These are phyloP conservation scores for Saccostrea echinata DNA, from an alignment of 1,140 invertebrate species.

Conservation along the genomic window DNA sequence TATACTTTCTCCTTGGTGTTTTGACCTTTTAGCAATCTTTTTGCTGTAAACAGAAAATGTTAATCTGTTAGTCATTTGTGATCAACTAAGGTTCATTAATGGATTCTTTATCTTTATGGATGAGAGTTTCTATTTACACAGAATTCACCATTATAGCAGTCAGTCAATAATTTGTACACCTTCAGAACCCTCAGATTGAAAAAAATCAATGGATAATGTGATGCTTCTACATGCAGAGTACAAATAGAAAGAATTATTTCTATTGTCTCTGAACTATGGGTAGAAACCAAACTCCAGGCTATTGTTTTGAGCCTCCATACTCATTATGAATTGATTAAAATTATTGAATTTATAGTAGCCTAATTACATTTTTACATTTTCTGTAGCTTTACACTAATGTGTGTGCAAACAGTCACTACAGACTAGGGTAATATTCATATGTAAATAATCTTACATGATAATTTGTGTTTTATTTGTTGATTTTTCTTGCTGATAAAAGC, in stretches of 20 bases:
- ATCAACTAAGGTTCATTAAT: background rate
- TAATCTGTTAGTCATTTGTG: background rate
- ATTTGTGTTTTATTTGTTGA: background rate
- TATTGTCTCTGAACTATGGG: conserved; percentile 11
- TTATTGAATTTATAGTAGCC: background rate
- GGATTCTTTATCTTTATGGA: conserved; percentile 14
- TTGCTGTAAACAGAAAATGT: background rate
- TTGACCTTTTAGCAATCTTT: background rate
- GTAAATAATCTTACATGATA: background rate
- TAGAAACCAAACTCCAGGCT: background rate
- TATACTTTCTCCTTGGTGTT: background rate
- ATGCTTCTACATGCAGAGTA: conserved; percentile 17
- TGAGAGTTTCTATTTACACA: background rate
- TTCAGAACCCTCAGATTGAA: background rate
- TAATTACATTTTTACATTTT: too few relatives aligned
- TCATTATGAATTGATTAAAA: background rate
- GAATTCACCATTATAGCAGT: background rate
- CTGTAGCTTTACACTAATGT: too few relatives aligned
- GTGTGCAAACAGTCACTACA: too few relatives aligned
- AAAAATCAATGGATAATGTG: conserved; percentile 26
- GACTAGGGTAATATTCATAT: too few relatives aligned
- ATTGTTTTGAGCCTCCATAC: background rate
- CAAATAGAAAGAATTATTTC: conserved; percentile 31
- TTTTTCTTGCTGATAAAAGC: conserved; percentile 15
- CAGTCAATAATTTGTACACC: background rate